phyloP scores from a whole-genome alignment of 2,113 vertebrate species.

The Crotalus tigris region DNA sequence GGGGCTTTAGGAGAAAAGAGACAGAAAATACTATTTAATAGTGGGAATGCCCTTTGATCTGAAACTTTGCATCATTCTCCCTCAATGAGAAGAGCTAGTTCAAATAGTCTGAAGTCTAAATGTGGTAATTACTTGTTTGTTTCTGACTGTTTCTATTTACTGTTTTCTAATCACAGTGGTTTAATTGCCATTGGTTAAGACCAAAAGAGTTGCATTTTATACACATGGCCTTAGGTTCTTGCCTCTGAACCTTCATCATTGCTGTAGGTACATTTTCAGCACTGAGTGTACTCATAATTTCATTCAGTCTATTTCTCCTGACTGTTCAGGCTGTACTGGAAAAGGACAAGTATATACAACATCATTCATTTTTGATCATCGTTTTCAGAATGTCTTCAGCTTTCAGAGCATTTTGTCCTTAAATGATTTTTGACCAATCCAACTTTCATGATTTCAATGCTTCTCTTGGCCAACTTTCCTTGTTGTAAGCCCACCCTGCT shows the following conservation, averaged over 20 bases:
- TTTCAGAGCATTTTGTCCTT: background rate
- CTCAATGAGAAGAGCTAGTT: background rate
- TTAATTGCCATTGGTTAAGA: background rate
- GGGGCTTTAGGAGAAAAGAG: background rate
- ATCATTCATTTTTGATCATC: background rate
- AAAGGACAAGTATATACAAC: background rate
- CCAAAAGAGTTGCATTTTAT: background rate
- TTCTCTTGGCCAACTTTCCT: slow-evolving; percentile 18
- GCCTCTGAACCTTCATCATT: background rate
- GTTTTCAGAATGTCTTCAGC: background rate
- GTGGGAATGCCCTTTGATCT: background rate
- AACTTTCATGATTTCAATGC: background rate
- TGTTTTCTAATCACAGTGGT: background rate
- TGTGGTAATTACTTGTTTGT: background rate
- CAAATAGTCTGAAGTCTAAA: background rate
- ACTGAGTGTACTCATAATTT: background rate
- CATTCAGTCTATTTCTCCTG: background rate
- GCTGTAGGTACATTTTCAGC: background rate
- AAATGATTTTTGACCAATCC: background rate
- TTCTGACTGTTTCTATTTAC: background rate
- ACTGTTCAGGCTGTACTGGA: background rate
- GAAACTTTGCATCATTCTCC: background rate
- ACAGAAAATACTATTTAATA: background rate
- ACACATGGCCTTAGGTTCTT: background rate
- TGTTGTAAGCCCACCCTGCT: slow-evolving; percentile 55